Evolutionary conservation across 2,113 vertebrate species (phyloP), one percentile per base, ranked within the genome.

Genomic region (Rafetus swinhoei): DNA sequence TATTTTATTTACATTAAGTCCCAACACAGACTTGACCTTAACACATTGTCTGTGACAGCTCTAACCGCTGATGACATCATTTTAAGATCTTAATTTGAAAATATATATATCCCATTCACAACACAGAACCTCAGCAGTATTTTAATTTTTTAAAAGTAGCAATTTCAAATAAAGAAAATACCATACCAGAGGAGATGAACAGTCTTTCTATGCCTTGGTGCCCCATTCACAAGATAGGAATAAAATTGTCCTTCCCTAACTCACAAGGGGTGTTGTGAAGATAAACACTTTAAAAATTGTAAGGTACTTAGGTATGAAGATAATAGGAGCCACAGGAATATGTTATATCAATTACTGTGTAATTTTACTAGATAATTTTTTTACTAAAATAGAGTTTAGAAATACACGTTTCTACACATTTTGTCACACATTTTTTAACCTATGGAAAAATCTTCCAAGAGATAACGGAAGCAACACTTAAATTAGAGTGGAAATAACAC

Each of bases 1-100:
- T 39, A 6, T 89, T 92, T 92, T 52, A 77, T 96, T 93, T 94
- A 54, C 3, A 22, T 77, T 62, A 94, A 95, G 77, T 91, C 74
- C 89, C 81, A 85, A 83, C 29, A 50, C 3, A 39, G 39, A 5
- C 92, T 90, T 92, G 86, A 91, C 39, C 29, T 87, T 83, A 52
- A 39, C 89, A 91, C 32, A 39, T 13, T 80, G 93, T 39, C 72
- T 93, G 91, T 84, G 92, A 83, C 85, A 80, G 15, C 74, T 95
- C 32, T 1, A 3, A 84, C 29, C 85, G 57, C 79, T 35, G 9
- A 79, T 0, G 2, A 92, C 22, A 65, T 56, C 84, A 92, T 86
- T 62, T 69, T 76, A 59, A 84, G 80, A 90, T 88, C 88, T 94
- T 94, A 69, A 92, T 93, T 76, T 94, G 10, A 50, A 60, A n/a